Percentiles rank a stretch among this genome's conserved stretches.
These are phyloP conservation scores for Ennomos quercinarius DNA, from an alignment of 2,888 invertebrate species.

Conservation along the genomic window DNA sequence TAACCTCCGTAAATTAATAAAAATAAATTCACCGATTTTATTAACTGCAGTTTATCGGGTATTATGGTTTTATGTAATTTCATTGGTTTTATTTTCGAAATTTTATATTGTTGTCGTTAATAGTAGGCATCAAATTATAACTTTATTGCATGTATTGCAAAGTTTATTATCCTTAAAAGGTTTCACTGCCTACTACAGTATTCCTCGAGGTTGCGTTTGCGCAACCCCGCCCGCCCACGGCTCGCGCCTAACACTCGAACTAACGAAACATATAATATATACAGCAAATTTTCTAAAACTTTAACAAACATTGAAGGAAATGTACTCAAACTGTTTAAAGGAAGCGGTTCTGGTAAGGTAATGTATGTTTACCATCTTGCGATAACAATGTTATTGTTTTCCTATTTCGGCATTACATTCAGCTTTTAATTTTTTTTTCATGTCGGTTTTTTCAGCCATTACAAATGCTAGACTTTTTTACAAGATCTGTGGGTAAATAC, in stretches of 20 bases:
- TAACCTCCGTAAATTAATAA: too few species aligned
- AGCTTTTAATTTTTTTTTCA: too few species aligned
- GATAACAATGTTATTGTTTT: slow-evolving; percentile 7
- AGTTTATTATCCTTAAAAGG: slow-evolving; percentile 24
- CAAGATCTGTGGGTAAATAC: too few species aligned
- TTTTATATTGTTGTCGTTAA: too few species aligned
- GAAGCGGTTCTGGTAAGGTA: slow-evolving; percentile 3
- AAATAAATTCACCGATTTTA: too few species aligned
- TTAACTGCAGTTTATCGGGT: too few species aligned
- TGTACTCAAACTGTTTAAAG: not conserved
- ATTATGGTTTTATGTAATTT: too few species aligned
- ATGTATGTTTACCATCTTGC: not conserved
- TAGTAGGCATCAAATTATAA: not conserved
- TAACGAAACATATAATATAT: not conserved
- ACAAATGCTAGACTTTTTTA: too few species aligned
- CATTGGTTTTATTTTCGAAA: too few species aligned
- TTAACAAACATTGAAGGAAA: not conserved
- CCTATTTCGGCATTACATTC: slow-evolving; percentile 2
- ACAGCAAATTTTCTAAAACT: too few species aligned
- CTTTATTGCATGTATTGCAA: slow-evolving; percentile 9
- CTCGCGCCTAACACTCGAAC: slow-evolving; percentile 1
- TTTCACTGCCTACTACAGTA: slow-evolving; percentile 35
- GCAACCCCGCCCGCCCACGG: slow-evolving; percentile 55
- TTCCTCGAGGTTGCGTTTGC: slow-evolving; percentile 50
- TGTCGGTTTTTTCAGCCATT: too few species aligned